Conservation (phyloP, 2,888 invertebrate genomes). For the Dichetophora obliterata region DNA sequence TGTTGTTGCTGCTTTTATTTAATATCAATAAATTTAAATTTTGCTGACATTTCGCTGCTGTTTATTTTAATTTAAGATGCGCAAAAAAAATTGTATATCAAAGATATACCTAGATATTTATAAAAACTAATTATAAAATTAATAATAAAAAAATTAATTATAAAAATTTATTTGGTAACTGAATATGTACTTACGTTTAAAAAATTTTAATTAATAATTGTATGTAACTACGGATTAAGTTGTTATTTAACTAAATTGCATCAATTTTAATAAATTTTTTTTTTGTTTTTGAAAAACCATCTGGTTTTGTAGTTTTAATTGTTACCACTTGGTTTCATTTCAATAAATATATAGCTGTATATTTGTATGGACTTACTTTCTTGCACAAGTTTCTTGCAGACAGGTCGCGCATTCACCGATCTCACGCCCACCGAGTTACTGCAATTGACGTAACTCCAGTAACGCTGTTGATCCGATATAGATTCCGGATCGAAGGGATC, state of each 20-base stretch:
- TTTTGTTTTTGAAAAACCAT: too few species aligned
- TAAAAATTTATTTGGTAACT: too few species aligned
- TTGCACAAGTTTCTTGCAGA: constrained; percentile 83
- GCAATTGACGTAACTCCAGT: constrained; percentile 70
- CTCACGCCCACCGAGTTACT: constrained; percentile 70
- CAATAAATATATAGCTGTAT: too few species aligned
- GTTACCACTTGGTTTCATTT: too few species aligned
- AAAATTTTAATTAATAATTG: too few species aligned
- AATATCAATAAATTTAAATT: constrained; percentile 39
- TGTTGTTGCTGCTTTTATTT: neutral
- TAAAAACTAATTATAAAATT: too few species aligned
- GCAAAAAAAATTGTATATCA: neutral
- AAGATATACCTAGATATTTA: neutral
- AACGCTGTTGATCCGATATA: constrained; percentile 69
- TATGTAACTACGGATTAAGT: too few species aligned
- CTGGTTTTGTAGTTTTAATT: too few species aligned
- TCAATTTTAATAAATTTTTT: too few species aligned
- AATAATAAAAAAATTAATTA: too few species aligned
- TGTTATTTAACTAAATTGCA: too few species aligned
- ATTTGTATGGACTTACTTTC: constrained; percentile 73
- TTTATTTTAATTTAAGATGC: neutral
- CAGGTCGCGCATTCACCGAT: constrained; percentile 72
- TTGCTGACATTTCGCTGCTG: constrained; percentile 25
- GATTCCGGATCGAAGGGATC: constrained; percentile 78
- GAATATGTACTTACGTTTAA: too few species aligned